These are phyloP conservation scores for Pedetes capensis DNA, from an alignment of 2,113 vertebrate genomes.

Conservation along the genomic window DNA sequence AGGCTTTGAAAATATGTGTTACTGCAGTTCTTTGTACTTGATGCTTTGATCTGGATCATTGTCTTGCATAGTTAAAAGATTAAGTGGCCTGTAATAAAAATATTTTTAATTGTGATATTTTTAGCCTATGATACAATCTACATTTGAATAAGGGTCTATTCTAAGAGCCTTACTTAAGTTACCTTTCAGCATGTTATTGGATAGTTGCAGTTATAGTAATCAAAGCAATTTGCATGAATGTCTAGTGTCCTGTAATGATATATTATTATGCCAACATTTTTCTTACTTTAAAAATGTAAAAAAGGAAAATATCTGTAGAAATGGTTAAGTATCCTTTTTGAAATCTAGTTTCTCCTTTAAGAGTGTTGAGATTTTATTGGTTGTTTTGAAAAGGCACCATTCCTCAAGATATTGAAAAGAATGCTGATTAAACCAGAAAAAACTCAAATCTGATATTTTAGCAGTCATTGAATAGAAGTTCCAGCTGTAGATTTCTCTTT, in stretches of 20 bases:
- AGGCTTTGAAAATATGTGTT: constrained; percentile 42
- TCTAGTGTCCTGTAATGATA: background rate
- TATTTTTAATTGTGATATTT: constrained; percentile 72
- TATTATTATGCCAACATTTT: background rate
- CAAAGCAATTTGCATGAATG: background rate
- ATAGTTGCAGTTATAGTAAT: background rate
- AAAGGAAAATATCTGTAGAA: constrained; percentile 13
- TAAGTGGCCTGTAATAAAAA: constrained; percentile 46
- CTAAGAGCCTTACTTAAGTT: constrained; percentile 56
- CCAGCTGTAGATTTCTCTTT: background rate
- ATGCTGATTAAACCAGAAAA: background rate
- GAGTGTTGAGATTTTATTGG: constrained; percentile 20
- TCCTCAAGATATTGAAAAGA: background rate
- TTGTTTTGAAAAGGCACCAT: background rate
- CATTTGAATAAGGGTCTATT: constrained; percentile 60
- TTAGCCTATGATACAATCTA: constrained; percentile 41
- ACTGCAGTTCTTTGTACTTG: constrained; percentile 15
- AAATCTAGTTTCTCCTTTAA: constrained; percentile 29
- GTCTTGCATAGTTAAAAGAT: constrained; percentile 54
- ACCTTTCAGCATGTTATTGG: constrained; percentile 45
- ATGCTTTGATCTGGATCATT: constrained; percentile 49
- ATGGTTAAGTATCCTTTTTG: constrained; percentile 24
- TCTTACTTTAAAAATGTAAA: background rate
- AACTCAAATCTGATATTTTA: background rate
- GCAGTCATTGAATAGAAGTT: background rate